Conservation (phyloP, 2,888 invertebrate species). For the Cerastis rubricosa region DNA sequence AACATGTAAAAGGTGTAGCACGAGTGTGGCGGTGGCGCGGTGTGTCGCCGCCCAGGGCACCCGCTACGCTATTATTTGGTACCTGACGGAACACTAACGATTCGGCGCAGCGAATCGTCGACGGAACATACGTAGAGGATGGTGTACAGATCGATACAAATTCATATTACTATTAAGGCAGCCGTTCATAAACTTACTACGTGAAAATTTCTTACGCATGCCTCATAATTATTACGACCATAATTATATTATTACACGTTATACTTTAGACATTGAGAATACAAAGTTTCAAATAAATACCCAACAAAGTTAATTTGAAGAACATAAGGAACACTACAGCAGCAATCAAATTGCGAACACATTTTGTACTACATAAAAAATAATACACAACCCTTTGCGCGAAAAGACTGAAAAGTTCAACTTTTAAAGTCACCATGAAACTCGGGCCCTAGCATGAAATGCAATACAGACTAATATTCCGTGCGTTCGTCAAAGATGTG, state of each 20-base stretch:
- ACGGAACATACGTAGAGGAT: conserved; percentile 78
- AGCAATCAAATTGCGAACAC: conserved; percentile 91
- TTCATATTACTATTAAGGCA: conserved; percentile 86
- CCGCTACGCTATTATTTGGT: conserved; percentile 88
- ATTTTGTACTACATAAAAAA: conserved; percentile 91
- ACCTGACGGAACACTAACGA: conserved; percentile 76
- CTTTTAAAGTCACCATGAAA: conserved; percentile 87
- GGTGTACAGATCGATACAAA: conserved; percentile 78
- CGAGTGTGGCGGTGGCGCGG: conserved; percentile 41
- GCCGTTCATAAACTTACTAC: conserved; percentile 83
- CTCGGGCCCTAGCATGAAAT: conserved; percentile 73
- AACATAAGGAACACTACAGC: conserved; percentile 90
- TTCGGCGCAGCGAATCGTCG: conserved; percentile 66
- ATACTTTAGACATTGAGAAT: conserved; percentile 80
- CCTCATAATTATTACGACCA: conserved; percentile 76
- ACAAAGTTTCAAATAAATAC: conserved; percentile 87
- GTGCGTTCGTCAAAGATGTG: conserved; percentile 62
- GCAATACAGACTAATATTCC: conserved; percentile 64
- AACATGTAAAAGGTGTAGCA: conserved; percentile 59
- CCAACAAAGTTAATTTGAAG: conserved; percentile 85
- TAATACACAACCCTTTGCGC: conserved; percentile 91
- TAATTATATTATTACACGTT: conserved; percentile 76
- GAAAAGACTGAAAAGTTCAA: conserved; percentile 90
- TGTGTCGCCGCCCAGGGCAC: conserved; percentile 56
- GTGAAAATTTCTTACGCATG: conserved; percentile 79